These are phyloP conservation scores for Mantis religiosa DNA, from an alignment of 2,888 invertebrate species.

Conservation along the genomic window DNA sequence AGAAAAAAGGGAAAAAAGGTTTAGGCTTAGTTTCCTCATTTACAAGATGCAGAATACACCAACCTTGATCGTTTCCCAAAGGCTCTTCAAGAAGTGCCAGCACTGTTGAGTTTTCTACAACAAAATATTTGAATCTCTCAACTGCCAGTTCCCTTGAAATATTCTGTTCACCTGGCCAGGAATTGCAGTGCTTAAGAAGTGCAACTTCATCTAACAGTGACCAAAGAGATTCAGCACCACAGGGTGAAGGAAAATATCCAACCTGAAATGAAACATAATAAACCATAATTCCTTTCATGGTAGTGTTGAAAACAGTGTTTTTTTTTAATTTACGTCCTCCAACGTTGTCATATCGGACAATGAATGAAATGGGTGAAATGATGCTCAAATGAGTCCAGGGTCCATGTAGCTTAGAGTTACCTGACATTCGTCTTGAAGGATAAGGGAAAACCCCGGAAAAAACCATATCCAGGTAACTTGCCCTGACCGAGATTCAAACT, in stretches of 20 bases:
- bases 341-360: too few species aligned
- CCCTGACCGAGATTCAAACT: too few species aligned
- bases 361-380: too few species aligned
- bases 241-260: conserved; percentile 79
- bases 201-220: conserved; percentile 86
- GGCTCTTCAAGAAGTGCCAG: conserved; percentile 88
- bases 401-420: too few species aligned
- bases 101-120: conserved; percentile 84
- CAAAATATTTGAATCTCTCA: conserved; percentile 79
- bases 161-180: conserved; percentile 44
- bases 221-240: conserved; percentile 78
- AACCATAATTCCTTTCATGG: too few species aligned
- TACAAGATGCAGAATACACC: background rate
- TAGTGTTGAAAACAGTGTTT: too few species aligned
- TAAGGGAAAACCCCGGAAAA: too few species aligned
- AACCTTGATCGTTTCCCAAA: conserved; percentile 73
- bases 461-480: too few species aligned
- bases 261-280: conserved; percentile 48
- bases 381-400: too few species aligned
- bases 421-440: too few species aligned
- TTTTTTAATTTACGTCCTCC: too few species aligned
- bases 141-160: conserved; percentile 57
- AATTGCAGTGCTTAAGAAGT: conserved; percentile 69
- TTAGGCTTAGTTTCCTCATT: background rate
- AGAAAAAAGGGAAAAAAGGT: too few species aligned